A percentile compares a stretch with the other conserved stretches of the same genome.
Evolutionary conservation across 2,797 vertebrate species (phyloP).

Genomic region (Pangasius sanitwongsei): DNA sequence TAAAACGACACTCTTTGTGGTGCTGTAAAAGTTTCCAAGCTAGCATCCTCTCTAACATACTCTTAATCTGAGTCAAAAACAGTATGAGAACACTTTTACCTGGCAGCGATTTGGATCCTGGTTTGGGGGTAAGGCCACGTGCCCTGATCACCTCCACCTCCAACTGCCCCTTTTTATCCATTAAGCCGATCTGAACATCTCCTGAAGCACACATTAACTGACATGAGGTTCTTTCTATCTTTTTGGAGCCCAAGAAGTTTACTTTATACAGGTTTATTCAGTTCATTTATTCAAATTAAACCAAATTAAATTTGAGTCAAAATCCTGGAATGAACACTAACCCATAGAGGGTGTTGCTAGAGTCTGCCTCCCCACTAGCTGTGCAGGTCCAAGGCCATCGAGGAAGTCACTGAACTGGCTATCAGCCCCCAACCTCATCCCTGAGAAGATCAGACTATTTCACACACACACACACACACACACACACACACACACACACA

Average conservation of each 20-base stretch:
- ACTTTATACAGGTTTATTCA: neutral
- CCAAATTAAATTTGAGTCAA: neutral
- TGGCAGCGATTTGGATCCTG: constrained; percentile 97
- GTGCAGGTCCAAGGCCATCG: constrained; percentile 94
- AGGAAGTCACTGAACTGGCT: constrained; percentile 99
- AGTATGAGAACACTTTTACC: constrained; percentile 73
- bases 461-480: constrained; percentile 28
- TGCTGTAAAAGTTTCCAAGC: neutral
- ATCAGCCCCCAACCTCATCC: constrained; percentile 92
- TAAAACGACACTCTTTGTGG: neutral
- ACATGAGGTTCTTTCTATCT: neutral
- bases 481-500: constrained; percentile 36
- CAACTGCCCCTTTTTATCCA: constrained; percentile 95
- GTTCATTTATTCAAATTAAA: neutral
- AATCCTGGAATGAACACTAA: constrained; percentile 64
- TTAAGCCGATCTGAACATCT: constrained; percentile 97
- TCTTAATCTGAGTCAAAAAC: neutral
- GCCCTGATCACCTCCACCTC: constrained; percentile 99
- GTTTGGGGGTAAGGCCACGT: constrained; percentile 94
- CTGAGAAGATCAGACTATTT: constrained; percentile 93
- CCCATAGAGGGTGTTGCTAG: constrained; percentile 98
- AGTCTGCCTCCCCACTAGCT: constrained; percentile 95
- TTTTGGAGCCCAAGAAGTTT: neutral
- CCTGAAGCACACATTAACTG: constrained; percentile 70
- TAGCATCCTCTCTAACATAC: neutral